These are phyloP conservation scores for Aquatica leii DNA, from an alignment of 2,888 invertebrate species.

Conservation along the genomic window DNA sequence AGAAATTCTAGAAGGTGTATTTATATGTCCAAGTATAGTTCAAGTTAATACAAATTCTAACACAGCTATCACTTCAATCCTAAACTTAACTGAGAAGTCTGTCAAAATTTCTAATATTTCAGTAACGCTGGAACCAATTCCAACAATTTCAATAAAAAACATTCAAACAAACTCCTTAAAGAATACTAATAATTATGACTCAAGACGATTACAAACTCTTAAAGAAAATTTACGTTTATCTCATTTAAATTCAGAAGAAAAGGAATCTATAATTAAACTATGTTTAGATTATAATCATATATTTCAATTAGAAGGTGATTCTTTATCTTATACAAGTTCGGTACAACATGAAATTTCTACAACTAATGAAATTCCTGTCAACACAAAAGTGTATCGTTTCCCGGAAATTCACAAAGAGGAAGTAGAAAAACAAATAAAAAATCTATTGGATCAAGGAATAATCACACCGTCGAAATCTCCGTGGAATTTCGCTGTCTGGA, in stretches of 20 bases:
- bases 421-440: constrained; percentile 1
- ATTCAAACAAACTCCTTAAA: not conserved
- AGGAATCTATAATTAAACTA: not conserved
- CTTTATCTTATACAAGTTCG: not conserved
- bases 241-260: not conserved
- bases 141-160: not conserved
- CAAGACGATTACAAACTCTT: not conserved
- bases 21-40: not conserved
- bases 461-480: constrained; percentile 50
- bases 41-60: not conserved
- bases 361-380: constrained; percentile 26
- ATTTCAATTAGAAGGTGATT: constrained; percentile 1
- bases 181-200: not conserved
- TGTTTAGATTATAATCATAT: not conserved
- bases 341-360: not conserved
- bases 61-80: not conserved
- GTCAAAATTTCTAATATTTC: not conserved
- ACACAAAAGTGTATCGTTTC: too few relatives aligned
- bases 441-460: constrained; percentile 42
- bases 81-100: not conserved
- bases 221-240: not conserved
- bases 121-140: not conserved
- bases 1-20: not conserved
- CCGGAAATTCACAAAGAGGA: not conserved
- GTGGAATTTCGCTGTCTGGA: constrained; percentile 52